Conservation (phyloP, 2,113 vertebrate species). For the Oxyruncus cristatus region DNA sequence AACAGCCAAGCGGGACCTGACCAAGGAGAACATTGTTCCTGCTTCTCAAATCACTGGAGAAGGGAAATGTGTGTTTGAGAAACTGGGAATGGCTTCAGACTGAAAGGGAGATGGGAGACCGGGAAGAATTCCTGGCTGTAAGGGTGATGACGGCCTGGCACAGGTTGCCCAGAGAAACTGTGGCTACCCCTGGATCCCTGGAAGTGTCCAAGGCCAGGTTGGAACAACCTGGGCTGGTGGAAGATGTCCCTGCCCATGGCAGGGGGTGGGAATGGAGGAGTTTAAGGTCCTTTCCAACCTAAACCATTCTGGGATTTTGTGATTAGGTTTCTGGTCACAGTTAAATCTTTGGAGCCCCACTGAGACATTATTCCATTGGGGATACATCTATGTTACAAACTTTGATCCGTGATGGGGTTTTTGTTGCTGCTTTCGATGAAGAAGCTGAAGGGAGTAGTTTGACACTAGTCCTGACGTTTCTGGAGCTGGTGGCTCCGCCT, state of each 20-base stretch:
- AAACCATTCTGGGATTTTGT: not conserved
- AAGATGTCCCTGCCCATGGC: not conserved
- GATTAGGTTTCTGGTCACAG: not conserved
- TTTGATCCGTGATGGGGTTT: not conserved
- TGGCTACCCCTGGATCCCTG: not conserved
- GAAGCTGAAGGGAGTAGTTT: not conserved
- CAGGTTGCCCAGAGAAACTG: not conserved
- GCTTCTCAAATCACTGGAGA: not conserved
- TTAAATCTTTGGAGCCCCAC: not conserved
- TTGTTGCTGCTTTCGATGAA: not conserved
- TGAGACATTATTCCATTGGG: not conserved
- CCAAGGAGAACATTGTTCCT: not conserved
- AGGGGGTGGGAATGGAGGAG: accelerated
- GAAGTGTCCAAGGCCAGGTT: not conserved
- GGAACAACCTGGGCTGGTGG: not conserved
- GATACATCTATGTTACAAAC: accelerated
- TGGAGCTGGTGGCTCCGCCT: not conserved
- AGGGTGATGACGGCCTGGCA: not conserved
- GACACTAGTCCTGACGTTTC: accelerated
- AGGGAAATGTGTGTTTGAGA: not conserved
- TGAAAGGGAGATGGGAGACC: not conserved
- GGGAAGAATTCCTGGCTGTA: not conserved
- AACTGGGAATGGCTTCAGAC: not conserved
- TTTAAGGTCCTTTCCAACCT: not conserved
- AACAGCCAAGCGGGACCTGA: not conserved